Evolutionary conservation across 1,140 invertebrate genomes (phyloP), one percentile per base, ranked within the genome.

Genomic region (Atta cephalotes): DNA sequence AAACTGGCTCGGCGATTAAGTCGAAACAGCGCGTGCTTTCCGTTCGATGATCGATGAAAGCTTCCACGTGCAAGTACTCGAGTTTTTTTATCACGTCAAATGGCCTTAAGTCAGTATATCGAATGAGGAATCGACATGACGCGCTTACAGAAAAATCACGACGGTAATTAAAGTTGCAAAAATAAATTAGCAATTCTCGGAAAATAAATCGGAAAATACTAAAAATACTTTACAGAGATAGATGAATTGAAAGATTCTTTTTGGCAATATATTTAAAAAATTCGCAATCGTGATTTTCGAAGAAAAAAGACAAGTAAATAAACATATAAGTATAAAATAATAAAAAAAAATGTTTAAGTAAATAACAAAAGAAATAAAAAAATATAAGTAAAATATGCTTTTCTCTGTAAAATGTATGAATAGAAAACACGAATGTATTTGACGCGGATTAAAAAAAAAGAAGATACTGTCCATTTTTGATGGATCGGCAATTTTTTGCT

Each of bases 11-110:
- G 58, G 39, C 39, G 49, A 66, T 80, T 53, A 66, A 35, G 21
- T 45, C 25, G n/a, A 16, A 53, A 10, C 63, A 4, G n/a, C 56
- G 39, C 45, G 39, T 28, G 49, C 25, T 56, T 56, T 66, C 25
- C 14, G 60, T 21, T 21, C 45, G n/a, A 65, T 82, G n/a, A 71
- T 72, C 53, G 53, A 72, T 49, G 66, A 72, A 60, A 39, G 79
- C 39, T n/a, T 18, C 35, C 21, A 28, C 31, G 53, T 51, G 51
- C 2, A 9, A 70, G n/a, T 51, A 25, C 35, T 6, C 18, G 74
- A 60, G 3, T 80, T 66, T 80, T 78, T 68, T 66, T 80, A 18
- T 66, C 77, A 28, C 6, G 28, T 39, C 62, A 56, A 66, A 3
- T 7, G 18, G 3, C 25, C 7, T 53, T 79, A 21, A 25, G 14